Evolutionary conservation across 1,140 invertebrate genomes (phyloP).

Genomic region (Popillia japonica): DNA sequence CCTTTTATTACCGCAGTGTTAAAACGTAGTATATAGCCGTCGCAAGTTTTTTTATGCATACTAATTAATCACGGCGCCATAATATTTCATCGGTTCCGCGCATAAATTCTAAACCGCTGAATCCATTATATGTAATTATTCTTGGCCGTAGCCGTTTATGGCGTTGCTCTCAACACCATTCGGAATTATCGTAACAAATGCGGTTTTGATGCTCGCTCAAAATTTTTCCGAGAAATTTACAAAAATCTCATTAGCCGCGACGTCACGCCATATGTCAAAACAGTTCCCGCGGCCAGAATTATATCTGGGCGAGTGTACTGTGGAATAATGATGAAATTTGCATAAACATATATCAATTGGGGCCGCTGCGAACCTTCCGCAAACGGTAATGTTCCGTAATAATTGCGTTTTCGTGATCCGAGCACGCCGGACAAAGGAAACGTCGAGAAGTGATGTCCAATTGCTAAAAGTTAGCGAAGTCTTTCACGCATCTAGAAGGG

Average conservation of each 20-base stretch:
- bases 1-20: background rate
- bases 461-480: background rate
- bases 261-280: background rate
- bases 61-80: slow-evolving; percentile 19
- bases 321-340: slow-evolving; percentile 15
- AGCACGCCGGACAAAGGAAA: background rate
- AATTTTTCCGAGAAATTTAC: slow-evolving; percentile 4
- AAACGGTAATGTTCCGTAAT: slow-evolving; percentile 32
- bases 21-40: background rate
- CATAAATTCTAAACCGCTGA: slow-evolving; percentile 18
- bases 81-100: slow-evolving; percentile 13
- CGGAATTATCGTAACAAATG: background rate
- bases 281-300: background rate
- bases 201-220: background rate
- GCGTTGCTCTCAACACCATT: background rate
- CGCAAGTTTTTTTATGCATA: background rate
- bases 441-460: background rate
- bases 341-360: background rate
- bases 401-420: slow-evolving; percentile 28
- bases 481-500: too few relatives aligned
- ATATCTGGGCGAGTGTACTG: background rate
- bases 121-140: slow-evolving; percentile 15
- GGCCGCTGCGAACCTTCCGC: background rate
- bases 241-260: background rate
- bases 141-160: background rate